Evolutionary conservation across 37 sponge, comb jelly and placozoan species (phyloP), one percentile per base, ranked within the genome.

Genomic region (Beroe forskalii): DNA sequence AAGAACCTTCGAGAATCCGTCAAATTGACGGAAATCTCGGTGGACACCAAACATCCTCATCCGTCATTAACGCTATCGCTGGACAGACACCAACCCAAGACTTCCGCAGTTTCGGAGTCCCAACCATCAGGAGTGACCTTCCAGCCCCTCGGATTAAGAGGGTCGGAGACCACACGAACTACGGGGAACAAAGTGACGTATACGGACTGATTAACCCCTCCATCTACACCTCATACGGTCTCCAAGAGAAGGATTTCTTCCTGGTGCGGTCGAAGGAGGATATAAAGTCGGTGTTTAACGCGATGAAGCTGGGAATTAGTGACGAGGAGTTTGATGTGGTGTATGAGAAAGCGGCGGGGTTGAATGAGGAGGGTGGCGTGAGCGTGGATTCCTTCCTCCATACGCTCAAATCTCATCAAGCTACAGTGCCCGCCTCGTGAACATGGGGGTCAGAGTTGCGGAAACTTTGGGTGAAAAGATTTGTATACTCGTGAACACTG

Each of bases 111-210:
- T 95, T 86, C 91, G 98, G 98, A 4, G 98, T 97, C 0, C 98
- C 96, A 9, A 95, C 98, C 48, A 95, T 97, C 3, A 92, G 98
- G 35, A 90, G 93, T 83, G 98, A 97, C 76, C 91, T 93, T 12
- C 95, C 98, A 25, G 95, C 96, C 0, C 98, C 98, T 0, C 60
- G 94, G 39, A 93, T 97, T 38, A 94, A 89, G 91, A 92, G 98
- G 62, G 96, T 95, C 4, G 91, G 89, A 0, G 98, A 97, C 62
- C 67, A 62, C 66, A 97, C 93, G 95, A 99, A 96, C 76, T 99
- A 99, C 91, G 99, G 99, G 0, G 99, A 99, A 92, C 97, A 99
- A 91, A 91, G 93, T 0, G 95, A 92, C 80, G 96, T 95, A 9
- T 95, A 95, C 90, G 95, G 96, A 4, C 93, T 99, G 17, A 76